Evolutionary conservation across 1,140 invertebrate genomes (phyloP), one percentile per base, ranked within the genome.

Genomic region (Xylocopa sonorina): DNA sequence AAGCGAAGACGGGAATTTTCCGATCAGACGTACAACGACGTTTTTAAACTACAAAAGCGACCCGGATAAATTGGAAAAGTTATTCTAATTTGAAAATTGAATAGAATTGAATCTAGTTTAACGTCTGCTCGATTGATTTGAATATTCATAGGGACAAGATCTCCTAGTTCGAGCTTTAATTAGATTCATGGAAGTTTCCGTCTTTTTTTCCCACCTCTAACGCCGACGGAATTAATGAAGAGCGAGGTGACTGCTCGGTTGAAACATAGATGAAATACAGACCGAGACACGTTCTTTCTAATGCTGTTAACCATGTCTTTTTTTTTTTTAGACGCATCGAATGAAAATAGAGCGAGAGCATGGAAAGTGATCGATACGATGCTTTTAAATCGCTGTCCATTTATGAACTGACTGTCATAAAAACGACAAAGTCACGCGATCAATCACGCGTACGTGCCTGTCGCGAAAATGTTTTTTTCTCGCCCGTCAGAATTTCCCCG

Each of bases 71-170:
- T 48, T 60, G 38, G 38, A 32, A 46, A 76, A 55, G 62, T 74
- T 74, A n/a, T 48, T 3, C 14, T 6, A 57, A 76, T 34, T 55
- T 34, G 50, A 50, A 29, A 21, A 34, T 67, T 46, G 41, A 66
- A 76, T 51, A 21, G 0, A 48, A 68, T 50, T 29, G 50, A 63
- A 43, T 43, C 21, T 7, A 24, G 41, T n/a, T 34, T 24, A 34
- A n/a, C 18, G 21, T 38, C 50, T 34, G 41, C 27, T 16, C 16
- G 50, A 67, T 76, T 76, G 27, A 67, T 67, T 57, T 67, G 51
- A 76, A 76, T 67, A 76, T 76, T 76, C 63, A 67, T 41, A 50
- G 29, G 71, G 14, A 34, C 46, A 51, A 50, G 46, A 51, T 74
- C 43, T 63, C 38, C 43, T 18, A 3, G 73, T 24, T 66, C 12